phyloP scores from a whole-genome alignment of 2,888 invertebrate species.

The Ophraella communa region DNA sequence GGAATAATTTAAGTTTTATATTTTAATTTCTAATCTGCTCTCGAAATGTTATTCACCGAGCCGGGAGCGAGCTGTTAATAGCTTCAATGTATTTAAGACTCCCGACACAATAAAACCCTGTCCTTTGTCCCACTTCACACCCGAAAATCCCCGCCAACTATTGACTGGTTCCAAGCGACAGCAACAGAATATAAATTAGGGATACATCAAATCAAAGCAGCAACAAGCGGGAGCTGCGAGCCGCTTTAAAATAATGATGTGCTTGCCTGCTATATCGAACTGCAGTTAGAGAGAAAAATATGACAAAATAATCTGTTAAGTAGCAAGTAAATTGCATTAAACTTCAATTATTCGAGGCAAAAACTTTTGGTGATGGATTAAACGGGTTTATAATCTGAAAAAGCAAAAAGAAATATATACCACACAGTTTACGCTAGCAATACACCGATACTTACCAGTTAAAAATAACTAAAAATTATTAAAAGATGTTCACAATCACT shows the following conservation, averaged over 20 bases:
- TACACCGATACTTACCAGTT: no score
- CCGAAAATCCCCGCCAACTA: conserved; percentile 47
- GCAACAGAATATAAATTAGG: conserved; percentile 53
- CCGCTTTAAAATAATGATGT: not conserved
- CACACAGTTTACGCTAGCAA: no score
- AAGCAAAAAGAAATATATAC: no score
- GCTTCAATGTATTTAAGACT: conserved; percentile 3
- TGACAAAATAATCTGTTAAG: no score
- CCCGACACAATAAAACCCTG: conserved; percentile 1
- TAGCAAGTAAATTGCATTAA: no score
- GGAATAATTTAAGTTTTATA: not conserved
- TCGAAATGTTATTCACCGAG: no score
- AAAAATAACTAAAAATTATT: no score
- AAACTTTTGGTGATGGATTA: no score
- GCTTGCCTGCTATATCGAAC: not conserved
- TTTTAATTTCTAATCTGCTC: conserved; percentile 7
- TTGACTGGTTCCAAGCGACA: conserved; percentile 52
- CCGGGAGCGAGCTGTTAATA: not conserved
- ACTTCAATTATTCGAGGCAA: no score
- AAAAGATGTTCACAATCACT: no score
- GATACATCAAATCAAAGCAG: conserved; percentile 52
- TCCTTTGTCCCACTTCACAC: conserved; percentile 7
- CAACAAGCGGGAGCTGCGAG: conserved; percentile 51
- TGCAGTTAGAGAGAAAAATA: no score
- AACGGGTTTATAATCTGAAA: no score